Conservation (phyloP, 2,113 vertebrate species). For the Sarotherodon lohbergeri region DNA sequence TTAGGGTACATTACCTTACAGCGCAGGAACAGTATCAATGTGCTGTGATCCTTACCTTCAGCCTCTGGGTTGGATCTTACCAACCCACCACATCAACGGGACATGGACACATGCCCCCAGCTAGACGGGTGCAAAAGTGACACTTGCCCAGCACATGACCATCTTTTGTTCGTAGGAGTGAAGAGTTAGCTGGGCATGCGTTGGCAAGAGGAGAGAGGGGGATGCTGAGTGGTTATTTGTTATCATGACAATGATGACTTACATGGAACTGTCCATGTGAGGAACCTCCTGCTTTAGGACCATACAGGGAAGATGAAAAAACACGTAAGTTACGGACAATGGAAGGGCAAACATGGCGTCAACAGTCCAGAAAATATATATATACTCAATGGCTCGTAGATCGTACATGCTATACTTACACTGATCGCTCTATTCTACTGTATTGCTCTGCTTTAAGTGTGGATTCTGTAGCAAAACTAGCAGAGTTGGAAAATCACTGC, state of each 20-base stretch:
- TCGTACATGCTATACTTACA: background rate
- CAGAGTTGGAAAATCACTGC: background rate
- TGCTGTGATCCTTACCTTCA: constrained; percentile 55
- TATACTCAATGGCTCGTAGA: background rate
- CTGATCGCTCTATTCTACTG: background rate
- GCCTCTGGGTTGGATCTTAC: constrained; percentile 16
- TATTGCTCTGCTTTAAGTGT: background rate
- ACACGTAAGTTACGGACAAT: constrained; percentile 76
- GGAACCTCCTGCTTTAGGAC: constrained; percentile 91
- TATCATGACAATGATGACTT: constrained; percentile 77
- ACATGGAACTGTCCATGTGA: constrained; percentile 97
- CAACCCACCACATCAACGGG: constrained; percentile 52
- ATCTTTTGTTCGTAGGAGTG: constrained; percentile 57
- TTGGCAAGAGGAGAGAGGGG: constrained; percentile 37
- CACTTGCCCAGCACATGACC: constrained; percentile 68
- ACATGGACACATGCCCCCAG: constrained; percentile 31
- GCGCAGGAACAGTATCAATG: background rate
- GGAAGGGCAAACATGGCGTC: constrained; percentile 70
- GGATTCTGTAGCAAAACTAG: background rate
- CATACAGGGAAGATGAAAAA: constrained; percentile 78
- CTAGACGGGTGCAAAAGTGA: constrained; percentile 9
- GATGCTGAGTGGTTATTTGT: constrained; percentile 56
- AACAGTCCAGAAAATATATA: constrained; percentile 3
- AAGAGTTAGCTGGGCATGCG: constrained; percentile 66
- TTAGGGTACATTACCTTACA: constrained; percentile 49